Evolutionary conservation across 2,888 invertebrate species (phyloP).

Genomic region (Drosophila birchii): DNA sequence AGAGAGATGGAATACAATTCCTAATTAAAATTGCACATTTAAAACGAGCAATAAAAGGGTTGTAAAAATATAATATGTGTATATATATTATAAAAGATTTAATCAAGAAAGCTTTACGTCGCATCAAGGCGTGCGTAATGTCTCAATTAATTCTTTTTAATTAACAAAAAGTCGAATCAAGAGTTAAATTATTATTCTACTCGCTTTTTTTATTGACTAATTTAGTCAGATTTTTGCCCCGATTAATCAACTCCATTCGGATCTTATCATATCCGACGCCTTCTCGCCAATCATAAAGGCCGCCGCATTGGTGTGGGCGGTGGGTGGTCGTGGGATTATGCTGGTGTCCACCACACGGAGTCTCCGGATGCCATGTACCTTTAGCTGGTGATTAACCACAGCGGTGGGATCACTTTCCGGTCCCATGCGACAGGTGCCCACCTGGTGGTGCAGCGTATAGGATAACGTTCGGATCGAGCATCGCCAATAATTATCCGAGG

Average conservation of each 20-base stretch:
- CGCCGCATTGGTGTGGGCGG: conserved; percentile 89
- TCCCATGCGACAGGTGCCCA: conserved; percentile 91
- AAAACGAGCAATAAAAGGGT: not conserved
- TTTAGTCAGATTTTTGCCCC: not conserved
- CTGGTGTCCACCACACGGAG: conserved; percentile 89
- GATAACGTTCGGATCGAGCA: conserved; percentile 88
- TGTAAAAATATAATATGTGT: not conserved
- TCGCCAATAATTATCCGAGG: conserved; percentile 89
- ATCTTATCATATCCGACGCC: conserved; percentile 87
- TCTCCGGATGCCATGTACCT: conserved; percentile 87
- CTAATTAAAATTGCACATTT: not conserved
- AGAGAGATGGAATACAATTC: not conserved
- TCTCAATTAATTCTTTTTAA: not conserved
- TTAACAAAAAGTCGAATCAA: not conserved
- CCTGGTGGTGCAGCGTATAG: conserved; percentile 88
- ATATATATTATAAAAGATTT: not conserved
- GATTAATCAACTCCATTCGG: conserved; percentile 53
- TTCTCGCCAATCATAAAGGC: conserved; percentile 90
- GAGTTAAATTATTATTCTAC: not conserved
- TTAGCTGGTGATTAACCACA: conserved; percentile 88
- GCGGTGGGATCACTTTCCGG: conserved; percentile 87
- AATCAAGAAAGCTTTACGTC: not conserved
- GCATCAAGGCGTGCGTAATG: not conserved
- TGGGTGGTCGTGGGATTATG: conserved; percentile 88
- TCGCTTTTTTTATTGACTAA: not conserved